Base-by-base conservation (phyloP, 2,113 vertebrate species). In the Oenanthe oenanthe region DNA sequence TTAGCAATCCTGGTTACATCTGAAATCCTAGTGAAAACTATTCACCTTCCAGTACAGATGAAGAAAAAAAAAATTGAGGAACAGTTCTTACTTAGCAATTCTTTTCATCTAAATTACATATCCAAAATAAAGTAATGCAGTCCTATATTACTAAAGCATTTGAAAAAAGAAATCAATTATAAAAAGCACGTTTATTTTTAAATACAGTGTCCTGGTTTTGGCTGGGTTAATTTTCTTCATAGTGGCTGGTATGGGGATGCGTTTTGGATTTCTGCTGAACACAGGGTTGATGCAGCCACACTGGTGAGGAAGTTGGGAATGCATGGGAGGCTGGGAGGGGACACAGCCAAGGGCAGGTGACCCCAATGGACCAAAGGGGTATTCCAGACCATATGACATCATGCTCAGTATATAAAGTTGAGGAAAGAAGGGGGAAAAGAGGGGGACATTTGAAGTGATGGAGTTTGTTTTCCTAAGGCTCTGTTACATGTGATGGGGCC, bases 401-500 rank as follows among this genome's bases (percentile, higher is more conserved):
- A 53, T 86, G 73, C 15, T 70, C n/a, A 47, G 29, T 16, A 45
- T 54, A n/a, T 38, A 15, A 54, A 62, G 4, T 1, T 13, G 45
- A 26, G 31, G 19, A 20, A 12, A 47, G 10, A 48, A 48, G 6
- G 45, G 45, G 48, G 25, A 48, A n/a, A 67, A 56, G 10, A 28
- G 13, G 11, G 47, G 21, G 6, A 36, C n/a, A 22, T 54, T 20
- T 24, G 15, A 7, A 70, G 28, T 25, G 40, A 47, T n/a, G 40
- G 6, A 24, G 32, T 38, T 61, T 47, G 28, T 54, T 19, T 54
- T 38, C 40, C 22, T 8, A n/a, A 61, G 47, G 22, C 19, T n/a
- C 18, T 4, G 0, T 8, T 19, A 9, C 2, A 2, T 10, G 22
- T 8, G 18, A 40, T 40, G 40, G 10, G 7, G 13, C 42, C 18